Evolutionary conservation across 2,797 vertebrate species (phyloP), one percentile per base, ranked within the genome.

Genomic region (Siniperca scherzeri): DNA sequence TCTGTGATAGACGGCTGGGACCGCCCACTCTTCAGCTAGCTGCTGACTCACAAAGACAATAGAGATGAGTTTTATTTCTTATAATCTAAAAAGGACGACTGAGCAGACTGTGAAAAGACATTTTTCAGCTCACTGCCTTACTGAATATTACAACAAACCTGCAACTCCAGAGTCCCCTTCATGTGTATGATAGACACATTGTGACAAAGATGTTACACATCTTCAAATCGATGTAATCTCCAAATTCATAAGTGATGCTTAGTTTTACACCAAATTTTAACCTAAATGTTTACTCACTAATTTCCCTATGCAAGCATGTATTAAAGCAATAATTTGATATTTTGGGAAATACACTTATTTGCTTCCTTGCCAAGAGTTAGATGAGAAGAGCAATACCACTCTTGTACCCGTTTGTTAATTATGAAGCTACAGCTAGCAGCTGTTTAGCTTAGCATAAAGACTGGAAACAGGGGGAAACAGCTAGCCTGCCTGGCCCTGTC

Each of bases 31-130:
- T 25, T 46, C 60, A 81, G 50, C 70, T 33, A 22, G 25, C 70
- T 78, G 71, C 80, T 74, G 79, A 79, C 65, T 81, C 55, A 40
- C 48, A 77, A n/a, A 85, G 61, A 80, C 55, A 56, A 36, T 9
- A 65, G 19, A 71, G 14, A 80, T 21, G 5, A 11, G 7, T 82
- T 70, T 83, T 70, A 69, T 74, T 87, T 76, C 61, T 64, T 77
- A 5, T 52, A 19, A 55, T 65, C 3, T 19, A 38, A 74, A 46
- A 66, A 82, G 4, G 40, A 87, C n/a, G 59, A 80, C 55, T 61
- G 59, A 67, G 25, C 48, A 64, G 25, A 52, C 61, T 44, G 30
- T 50, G 46, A 0, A 25, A 40, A 11, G 8, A 76, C 4, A 33
- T 48, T 2, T 7, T 22, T 21, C 36, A 72, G 9, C 64, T 69